Base-by-base conservation (phyloP, 2,888 invertebrate species). In the Pseudoips prasinana region DNA sequence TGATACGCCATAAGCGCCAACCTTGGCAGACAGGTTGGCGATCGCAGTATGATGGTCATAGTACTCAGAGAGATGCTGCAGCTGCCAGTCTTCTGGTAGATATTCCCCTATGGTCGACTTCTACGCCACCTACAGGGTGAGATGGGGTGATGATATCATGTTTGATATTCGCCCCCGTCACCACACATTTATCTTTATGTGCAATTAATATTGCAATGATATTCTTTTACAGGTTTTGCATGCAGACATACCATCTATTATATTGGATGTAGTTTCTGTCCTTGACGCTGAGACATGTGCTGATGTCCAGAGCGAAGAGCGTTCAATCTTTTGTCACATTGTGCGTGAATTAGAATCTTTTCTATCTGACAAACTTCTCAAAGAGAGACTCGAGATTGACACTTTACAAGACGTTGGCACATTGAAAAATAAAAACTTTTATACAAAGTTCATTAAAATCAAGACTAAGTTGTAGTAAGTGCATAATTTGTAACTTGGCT, bases 381-480 rank as follows among this genome's bases (percentile, higher is more conserved):
- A 98, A 67, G 98, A 98, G 77, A 90, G 98, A 45, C 77, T 98
- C 57, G 98, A 98, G 83, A 95, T 96, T 64, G 98, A 98, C 60
- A 96, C 97, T 0, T 85, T 98, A 19, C 96, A 97, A 78, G 97
- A 96, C 90, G 94, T 96, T 41, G 96, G 96, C 10, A 94, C 96
- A 47, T 90, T 98, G 29, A 95, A 95, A 65, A 96, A 96, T 70
- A 95, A 95, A 73, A 94, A 93, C 56, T 96, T 96, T 84, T 95
- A 96, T 77, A 96, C 96, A 25, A 98, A 97, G 78, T 98, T 98
- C 80, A 98, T 99, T 63, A 98, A 98, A 92, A 95, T 97, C 39
- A 99, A 98, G 90, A 99, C 99, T 28, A 97, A 98, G 85, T 89
- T 99, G 68, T 99, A 98, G 98, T 98, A 91, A 93, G 97, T 95